Conservation (phyloP, 1,140 invertebrate species). For the Diachasmimorpha longicaudata region DNA sequence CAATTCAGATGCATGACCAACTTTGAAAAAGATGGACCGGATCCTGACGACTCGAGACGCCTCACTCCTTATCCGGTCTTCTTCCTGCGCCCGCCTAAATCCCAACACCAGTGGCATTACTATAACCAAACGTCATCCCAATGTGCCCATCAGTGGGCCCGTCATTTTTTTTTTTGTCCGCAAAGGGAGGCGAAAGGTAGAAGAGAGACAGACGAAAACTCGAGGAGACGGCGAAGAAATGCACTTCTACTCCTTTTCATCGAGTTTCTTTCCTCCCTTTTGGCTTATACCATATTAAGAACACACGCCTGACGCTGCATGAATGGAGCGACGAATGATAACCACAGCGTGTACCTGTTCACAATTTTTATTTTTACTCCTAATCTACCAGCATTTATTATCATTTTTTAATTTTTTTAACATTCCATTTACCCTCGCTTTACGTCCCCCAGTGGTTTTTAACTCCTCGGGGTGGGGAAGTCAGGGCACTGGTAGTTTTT, state of each 20-base stretch:
- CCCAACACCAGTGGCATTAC: not conserved
- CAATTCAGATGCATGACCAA: not conserved
- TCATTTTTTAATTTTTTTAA: not conserved
- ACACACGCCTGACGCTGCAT: slow-evolving; percentile 2
- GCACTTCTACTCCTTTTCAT: not conserved
- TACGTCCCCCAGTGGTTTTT: too few relatives aligned
- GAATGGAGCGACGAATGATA: slow-evolving; percentile 11
- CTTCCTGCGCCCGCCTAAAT: slow-evolving; percentile 14
- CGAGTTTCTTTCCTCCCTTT: not conserved
- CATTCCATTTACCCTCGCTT: too few relatives aligned
- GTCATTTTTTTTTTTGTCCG: too few relatives aligned
- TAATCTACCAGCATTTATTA: not conserved
- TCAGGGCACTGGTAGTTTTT: too few relatives aligned
- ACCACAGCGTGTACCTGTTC: not conserved
- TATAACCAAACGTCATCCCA: not conserved
- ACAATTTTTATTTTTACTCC: not conserved
- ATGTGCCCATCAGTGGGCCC: not conserved
- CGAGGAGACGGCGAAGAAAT: not conserved
- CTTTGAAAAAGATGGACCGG: slow-evolving; percentile 1
- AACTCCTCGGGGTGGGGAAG: too few relatives aligned
- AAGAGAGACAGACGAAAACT: not conserved
- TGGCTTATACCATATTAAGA: slow-evolving; percentile 12
- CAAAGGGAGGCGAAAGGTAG: not conserved
- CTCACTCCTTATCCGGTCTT: slow-evolving; percentile 12
- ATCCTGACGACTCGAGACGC: not conserved